Base-by-base conservation (phyloP, 2,888 invertebrate genomes). In the Troides aeacus region DNA sequence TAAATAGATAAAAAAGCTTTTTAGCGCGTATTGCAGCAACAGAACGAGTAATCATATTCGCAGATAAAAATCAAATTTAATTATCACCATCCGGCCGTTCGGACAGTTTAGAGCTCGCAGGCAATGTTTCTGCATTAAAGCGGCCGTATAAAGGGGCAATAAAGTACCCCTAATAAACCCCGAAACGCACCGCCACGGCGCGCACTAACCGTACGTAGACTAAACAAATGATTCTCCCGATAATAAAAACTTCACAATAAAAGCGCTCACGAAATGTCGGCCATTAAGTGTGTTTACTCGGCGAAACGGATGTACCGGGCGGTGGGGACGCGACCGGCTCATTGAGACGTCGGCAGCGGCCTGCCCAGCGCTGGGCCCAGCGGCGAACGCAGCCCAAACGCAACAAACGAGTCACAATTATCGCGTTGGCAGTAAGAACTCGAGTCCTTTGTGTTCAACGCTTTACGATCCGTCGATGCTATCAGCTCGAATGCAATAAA, bases 171-270 rank as follows among this genome's bases (percentile, higher is more conserved):
- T 84, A 89, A 91, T 91, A 91, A 90, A 91, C 89, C 88, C 87
- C 85, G 84, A 89, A 89, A 87, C 84, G 84, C 85, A 88, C 82
- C 80, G 84, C 83, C 80, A 80, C 81, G 85, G 81, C 81, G 86
- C 86, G 88, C 88, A 86, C 88, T 88, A 88, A 87, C 88, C 87
- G 86, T 90, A 90, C 84, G 90, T 88, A 90, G 90, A 90, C 90
- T 92, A 91, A 91, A 92, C 91, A 92, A 90, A 91, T 88, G 89
- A 90, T 89, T 88, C 88, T 90, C 87, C 83, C 83, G 89, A 90
- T 89, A 90, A 90, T 91, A 92, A 92, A 92, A 91, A 90, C 89
- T 89, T 90, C 85, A 90, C 90, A 90, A 90, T 92, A 91, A 90
- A 90, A 91, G 81, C 88, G 87, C 86, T 90, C 88, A 89, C 89